phyloP scores from a whole-genome alignment of 2,797 vertebrate genomes.

The Linurgus olivaceus region DNA sequence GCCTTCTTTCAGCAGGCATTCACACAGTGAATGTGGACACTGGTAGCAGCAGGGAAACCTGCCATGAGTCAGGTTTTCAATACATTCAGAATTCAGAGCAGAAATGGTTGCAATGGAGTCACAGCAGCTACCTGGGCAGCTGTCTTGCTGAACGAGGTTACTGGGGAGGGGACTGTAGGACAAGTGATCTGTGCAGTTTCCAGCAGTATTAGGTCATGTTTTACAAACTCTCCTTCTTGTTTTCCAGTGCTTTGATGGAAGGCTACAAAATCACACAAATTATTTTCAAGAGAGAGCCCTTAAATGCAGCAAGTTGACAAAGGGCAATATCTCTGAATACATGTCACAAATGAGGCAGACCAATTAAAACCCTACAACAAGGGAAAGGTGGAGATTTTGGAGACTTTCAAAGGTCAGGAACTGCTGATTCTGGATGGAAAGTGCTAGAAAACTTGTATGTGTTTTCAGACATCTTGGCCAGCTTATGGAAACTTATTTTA shows the following conservation, averaged over 20 bases:
- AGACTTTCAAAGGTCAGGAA: neutral
- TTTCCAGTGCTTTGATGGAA: neutral
- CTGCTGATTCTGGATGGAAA: neutral
- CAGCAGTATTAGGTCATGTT: neutral
- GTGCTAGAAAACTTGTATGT: neutral
- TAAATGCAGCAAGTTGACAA: neutral
- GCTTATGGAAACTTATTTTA: neutral
- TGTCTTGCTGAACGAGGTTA: neutral
- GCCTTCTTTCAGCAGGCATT: neutral
- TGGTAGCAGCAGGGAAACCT: neutral
- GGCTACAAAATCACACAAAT: neutral
- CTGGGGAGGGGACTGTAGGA: neutral
- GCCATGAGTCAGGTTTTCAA: neutral
- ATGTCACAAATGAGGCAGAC: neutral
- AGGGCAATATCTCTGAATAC: neutral
- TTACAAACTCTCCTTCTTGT: neutral
- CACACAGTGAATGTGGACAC: too few species aligned
- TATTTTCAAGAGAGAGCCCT: neutral
- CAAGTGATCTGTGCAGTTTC: neutral
- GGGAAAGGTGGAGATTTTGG: neutral
- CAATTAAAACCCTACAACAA: neutral
- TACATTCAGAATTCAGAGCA: neutral
- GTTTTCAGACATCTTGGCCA: neutral
- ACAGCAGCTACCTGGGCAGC: neutral
- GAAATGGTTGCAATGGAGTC: neutral